Conservation (phyloP, 2,888 invertebrate species). For the Diachrysia chrysitis region DNA sequence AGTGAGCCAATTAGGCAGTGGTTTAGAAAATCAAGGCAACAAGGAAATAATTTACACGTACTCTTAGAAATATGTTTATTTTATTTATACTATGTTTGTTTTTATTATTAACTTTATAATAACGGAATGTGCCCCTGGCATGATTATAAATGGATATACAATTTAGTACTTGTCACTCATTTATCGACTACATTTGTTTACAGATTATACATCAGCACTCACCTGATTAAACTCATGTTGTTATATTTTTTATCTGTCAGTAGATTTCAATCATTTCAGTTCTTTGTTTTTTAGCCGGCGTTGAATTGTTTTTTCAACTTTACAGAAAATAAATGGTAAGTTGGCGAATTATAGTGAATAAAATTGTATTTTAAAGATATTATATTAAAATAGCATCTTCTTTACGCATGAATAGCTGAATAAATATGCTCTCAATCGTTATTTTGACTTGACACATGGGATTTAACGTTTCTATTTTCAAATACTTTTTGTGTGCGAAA, state of each 20-base stretch:
- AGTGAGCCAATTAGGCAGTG: too few species aligned
- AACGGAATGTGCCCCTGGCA: too few species aligned
- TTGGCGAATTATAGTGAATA: not conserved
- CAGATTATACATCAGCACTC: not conserved
- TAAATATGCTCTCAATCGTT: not conserved
- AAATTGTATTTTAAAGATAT: not conserved
- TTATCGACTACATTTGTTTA: not conserved
- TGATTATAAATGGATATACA: too few species aligned
- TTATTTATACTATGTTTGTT: too few species aligned
- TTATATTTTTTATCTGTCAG: constrained; percentile 34
- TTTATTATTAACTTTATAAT: too few species aligned
- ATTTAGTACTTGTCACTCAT: too few species aligned
- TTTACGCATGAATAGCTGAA: not conserved
- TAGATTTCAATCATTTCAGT: constrained; percentile 54
- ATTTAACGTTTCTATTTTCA: constrained; percentile 54
- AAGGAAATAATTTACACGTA: too few species aligned
- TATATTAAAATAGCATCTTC: too few species aligned
- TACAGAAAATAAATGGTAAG: constrained; percentile 41
- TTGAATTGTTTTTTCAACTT: constrained; percentile 57
- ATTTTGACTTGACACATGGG: constrained; percentile 20
- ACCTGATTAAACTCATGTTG: not conserved
- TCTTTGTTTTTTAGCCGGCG: constrained; percentile 60
- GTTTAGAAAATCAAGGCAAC: too few species aligned
- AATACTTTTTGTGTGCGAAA: constrained; percentile 29
- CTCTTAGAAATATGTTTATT: too few species aligned